A percentile compares a stretch with the other conserved stretches of the same genome.
These are phyloP conservation scores for Polypterus senegalus DNA, from an alignment of 2,113 vertebrate genomes.

Conservation along the genomic window DNA sequence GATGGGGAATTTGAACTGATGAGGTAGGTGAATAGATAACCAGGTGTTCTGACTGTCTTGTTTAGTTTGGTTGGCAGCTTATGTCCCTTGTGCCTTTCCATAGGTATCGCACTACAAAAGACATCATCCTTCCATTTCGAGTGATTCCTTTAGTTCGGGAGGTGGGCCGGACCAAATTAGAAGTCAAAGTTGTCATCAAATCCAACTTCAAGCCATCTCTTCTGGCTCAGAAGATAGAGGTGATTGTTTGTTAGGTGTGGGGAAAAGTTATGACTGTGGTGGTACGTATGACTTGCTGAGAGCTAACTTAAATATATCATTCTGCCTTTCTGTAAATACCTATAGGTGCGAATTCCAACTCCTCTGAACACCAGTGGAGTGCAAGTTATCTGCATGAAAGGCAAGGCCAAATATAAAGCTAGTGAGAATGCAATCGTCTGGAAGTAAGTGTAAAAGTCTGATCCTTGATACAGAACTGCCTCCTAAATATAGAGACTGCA, in stretches of 20 bases:
- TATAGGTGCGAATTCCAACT: constrained; percentile 88
- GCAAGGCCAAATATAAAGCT: constrained; percentile 98
- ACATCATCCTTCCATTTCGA: constrained; percentile 95
- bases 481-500: not conserved
- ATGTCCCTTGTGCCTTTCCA: constrained; percentile 6
- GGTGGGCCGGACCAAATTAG: constrained; percentile 92
- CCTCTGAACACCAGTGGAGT: constrained; percentile 96
- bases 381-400: constrained; percentile 99
- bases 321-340: not conserved
- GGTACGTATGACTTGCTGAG: not conserved
- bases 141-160: constrained; percentile 94
- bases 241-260: constrained; percentile 26
- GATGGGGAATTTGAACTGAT: constrained; percentile 98
- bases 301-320: too few relatives aligned
- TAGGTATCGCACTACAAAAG: constrained; percentile 97
- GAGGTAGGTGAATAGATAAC: constrained; percentile 51
- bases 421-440: constrained; percentile 98
- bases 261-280: not conserved
- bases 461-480: not conserved
- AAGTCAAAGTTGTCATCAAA: constrained; percentile 98
- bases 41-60: not conserved
- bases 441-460: constrained; percentile 66
- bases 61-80: not conserved
- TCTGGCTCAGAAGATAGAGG: constrained; percentile 97
- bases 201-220: constrained; percentile 97